These are phyloP conservation scores for Trichomalopsis sarcophagae DNA, from an alignment of 1,140 invertebrate genomes.

Conservation along the genomic window DNA sequence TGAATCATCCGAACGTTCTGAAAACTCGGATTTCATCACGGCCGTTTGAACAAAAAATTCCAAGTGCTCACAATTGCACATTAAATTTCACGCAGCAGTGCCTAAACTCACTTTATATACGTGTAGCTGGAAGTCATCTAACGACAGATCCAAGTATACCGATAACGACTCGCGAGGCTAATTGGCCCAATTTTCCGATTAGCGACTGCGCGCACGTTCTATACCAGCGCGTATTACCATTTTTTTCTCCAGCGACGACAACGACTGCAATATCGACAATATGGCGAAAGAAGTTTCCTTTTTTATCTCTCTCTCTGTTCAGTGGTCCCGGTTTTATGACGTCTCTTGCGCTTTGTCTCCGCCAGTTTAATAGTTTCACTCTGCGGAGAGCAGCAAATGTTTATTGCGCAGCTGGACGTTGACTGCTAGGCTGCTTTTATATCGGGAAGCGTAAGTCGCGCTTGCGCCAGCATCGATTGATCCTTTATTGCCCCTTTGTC, in stretches of 20 bases:
- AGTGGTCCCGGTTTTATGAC: background rate
- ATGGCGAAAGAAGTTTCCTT: background rate
- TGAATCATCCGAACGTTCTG: background rate
- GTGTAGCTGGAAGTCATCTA: background rate
- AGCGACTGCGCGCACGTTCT: background rate
- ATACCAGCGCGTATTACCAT: background rate
- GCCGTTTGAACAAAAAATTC: too few relatives aligned
- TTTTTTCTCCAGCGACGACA: too few relatives aligned
- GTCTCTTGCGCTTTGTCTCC: background rate
- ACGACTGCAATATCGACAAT: background rate
- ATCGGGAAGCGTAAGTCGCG: constrained; percentile 6
- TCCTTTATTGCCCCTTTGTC: constrained; percentile 33
- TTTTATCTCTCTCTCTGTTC: background rate
- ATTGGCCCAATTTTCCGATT: constrained; percentile 33
- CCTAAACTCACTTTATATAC: background rate
- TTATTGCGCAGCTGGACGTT: constrained; percentile 18
- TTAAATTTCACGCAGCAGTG: too few relatives aligned
- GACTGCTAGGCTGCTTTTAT: background rate
- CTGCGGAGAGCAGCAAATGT: background rate
- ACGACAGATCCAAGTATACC: background rate
- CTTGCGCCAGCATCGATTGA: constrained; percentile 1
- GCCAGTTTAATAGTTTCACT: constrained; percentile 7
- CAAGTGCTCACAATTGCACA: background rate
- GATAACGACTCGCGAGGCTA: background rate
- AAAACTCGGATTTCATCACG: background rate